Base-by-base conservation (phyloP, 2,797 vertebrate species). In the Paedocypris micromegethes region DNA sequence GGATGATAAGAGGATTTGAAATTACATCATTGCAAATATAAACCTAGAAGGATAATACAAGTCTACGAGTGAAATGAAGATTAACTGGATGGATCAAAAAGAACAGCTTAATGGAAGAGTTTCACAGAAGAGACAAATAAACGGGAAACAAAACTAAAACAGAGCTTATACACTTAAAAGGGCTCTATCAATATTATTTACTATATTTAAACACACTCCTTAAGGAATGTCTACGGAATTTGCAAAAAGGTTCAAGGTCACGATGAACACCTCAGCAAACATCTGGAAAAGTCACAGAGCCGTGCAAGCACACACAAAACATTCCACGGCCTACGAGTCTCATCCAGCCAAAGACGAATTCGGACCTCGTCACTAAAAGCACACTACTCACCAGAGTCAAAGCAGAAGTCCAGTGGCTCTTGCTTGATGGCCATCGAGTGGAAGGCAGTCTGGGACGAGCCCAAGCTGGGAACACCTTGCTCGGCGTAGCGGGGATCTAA, bases 381-480 rank as follows among this genome's bases (percentile, higher is more conserved):
- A 5, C 39, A 53, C 59, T 63, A 9, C 93, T 87, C 75, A 96
- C 95, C 95, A 88, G 95, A 96, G 82, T 97, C 95, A 2, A 96
- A 92, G 89, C 94, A 94, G 87, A 92, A 98, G 85, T 98, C 95
- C 6, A 88, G 84, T 9, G 95, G 95, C 84, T 98, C 95, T 85
- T 96, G 95, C 77, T 98, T 98, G 87, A 98, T 95, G 86, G 91
- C 89, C 90, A 96, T 83, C 3, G 91, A 86, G 83, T 93, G 93
- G 87, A 94, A 97, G 63, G 90, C 72, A 0, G 90, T 84, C 75
- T 88, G 78, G 0, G 84, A 77, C 45, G 90, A 88, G 2, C 82
- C 84, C 85, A 94, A 88, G 80, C 85, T 71, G 5, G 93, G 88
- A 38, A 91, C 88, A 0, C 92, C 85, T 0, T 95, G 93, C 83